Conservation (phyloP, 2,113 vertebrate genomes). For the Morphnarchus princeps region DNA sequence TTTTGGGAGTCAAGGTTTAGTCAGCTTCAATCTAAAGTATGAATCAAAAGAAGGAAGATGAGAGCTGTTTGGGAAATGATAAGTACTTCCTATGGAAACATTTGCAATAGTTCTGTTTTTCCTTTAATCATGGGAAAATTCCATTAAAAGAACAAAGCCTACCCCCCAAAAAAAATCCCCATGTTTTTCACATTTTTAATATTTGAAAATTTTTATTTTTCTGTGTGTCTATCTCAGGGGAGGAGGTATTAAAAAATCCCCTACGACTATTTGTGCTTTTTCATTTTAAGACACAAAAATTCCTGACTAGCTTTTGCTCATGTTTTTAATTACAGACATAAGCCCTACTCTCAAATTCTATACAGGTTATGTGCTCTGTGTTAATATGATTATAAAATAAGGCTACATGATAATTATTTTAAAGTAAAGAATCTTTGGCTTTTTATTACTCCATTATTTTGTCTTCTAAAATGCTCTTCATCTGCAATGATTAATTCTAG, state of each 20-base stretch:
- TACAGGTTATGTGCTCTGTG: not conserved
- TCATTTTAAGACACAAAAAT: not conserved
- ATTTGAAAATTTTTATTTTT: not conserved
- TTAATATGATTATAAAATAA: not conserved
- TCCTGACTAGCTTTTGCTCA: not conserved
- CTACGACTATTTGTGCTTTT: not conserved
- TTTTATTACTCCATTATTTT: conserved; percentile 25
- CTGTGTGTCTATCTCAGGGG: not conserved
- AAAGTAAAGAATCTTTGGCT: not conserved
- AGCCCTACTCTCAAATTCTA: not conserved
- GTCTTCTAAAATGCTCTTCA: not conserved
- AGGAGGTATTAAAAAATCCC: not conserved
- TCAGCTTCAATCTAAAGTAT: not conserved
- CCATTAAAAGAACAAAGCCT: not conserved
- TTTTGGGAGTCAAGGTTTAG: not conserved
- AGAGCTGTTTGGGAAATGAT: conserved; percentile 36
- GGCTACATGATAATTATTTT: not conserved
- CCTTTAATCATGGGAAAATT: conserved; percentile 29
- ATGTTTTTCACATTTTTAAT: not conserved
- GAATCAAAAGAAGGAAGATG: conserved; percentile 37
- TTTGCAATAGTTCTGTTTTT: not conserved
- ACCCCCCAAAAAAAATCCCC: not conserved
- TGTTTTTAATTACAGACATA: not conserved
- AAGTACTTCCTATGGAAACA: conserved; percentile 53
- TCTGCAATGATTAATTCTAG: conserved; percentile 17